Evolutionary conservation across 2,113 vertebrate genomes (phyloP), one percentile per base, ranked within the genome.

Genomic region (Pavo muticus): DNA sequence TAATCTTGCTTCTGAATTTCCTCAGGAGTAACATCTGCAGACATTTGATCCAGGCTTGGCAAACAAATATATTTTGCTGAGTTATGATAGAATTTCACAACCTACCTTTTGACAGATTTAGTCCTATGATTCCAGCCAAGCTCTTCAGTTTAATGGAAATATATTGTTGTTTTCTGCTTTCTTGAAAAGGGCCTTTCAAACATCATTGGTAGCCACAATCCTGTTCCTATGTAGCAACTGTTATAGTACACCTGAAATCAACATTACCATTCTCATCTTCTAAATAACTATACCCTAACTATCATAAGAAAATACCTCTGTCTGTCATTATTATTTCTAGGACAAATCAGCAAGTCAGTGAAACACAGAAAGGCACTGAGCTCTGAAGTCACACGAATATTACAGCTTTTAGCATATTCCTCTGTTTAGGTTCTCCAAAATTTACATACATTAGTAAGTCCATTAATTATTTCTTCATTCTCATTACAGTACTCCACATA

Each of bases 341-440:
- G 61, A 39, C 52, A 71, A 67, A 13, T 21, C 18, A 71, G 2
- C 0, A 0, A 59, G 7, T 59, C 17, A 45, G 1, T 48, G 56
- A 74, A 88, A 76, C 67, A 63, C 10, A 27, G 39, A 35, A 87
- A 60, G 24, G 25, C 6, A 52, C 11, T 54, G 45, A 76, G 19
- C 13, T 82, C 39, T 87, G 59, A 90, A 89, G 79, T 5, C 7
- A 39, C 35, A 63, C 21, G n/a, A 78, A 74, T 15, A 37, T 71
- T 32, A 54, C 30, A 57, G n/a, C 9, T 77, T 81, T 25, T 21
- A 74, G 5, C 18, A 37, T 57, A 37, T 59, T 84, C 25, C 21
- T 63, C 24, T 63, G 16, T 63, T 63, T 63, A 8, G 20, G 20
- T 42, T 56, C 47, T 72, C 11, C 0, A 68, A 90, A 67, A 1